Evolutionary conservation across 1,140 invertebrate genomes (phyloP).

Genomic region (Onthophagus taurus): DNA sequence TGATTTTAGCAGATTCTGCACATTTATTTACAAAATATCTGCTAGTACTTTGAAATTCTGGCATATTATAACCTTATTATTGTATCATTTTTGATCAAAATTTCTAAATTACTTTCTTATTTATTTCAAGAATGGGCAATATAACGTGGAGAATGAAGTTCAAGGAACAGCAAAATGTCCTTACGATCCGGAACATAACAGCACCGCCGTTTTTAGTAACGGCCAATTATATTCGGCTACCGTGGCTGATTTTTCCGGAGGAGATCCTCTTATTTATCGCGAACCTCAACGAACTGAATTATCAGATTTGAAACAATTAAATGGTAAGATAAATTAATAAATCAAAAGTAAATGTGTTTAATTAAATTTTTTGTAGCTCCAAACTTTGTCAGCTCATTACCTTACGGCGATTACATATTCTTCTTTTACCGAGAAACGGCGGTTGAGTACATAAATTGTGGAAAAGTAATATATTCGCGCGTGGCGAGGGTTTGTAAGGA

Average conservation of each 20-base stretch:
- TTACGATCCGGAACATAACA: constrained; percentile 89
- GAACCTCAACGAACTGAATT: constrained; percentile 77
- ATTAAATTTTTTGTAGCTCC: constrained; percentile 47
- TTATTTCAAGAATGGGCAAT: constrained; percentile 46
- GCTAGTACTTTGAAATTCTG: too few species aligned
- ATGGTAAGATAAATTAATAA: constrained; percentile 53
- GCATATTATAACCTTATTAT: too few species aligned
- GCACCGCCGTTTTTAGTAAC: constrained; percentile 76
- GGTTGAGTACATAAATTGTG: constrained; percentile 93
- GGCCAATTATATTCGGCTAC: constrained; percentile 88
- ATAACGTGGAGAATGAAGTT: constrained; percentile 51
- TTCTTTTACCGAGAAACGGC: constrained; percentile 96
- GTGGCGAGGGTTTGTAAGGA: constrained; percentile 93
- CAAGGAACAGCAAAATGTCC: constrained; percentile 82
- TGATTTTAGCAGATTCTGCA: too few species aligned
- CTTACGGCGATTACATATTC: constrained; percentile 86
- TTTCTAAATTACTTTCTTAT: too few species aligned
- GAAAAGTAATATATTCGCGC: constrained; percentile 91
- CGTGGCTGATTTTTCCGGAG: constrained; percentile 87
- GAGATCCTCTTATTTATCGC: constrained; percentile 86
- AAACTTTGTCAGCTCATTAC: constrained; percentile 90
- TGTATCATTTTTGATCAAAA: too few species aligned
- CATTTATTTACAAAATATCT: too few species aligned
- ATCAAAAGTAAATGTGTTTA: neutral
- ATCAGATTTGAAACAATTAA: constrained; percentile 65